Conservation (phyloP, 1,140 invertebrate species). For the Palaemon carinicauda region DNA sequence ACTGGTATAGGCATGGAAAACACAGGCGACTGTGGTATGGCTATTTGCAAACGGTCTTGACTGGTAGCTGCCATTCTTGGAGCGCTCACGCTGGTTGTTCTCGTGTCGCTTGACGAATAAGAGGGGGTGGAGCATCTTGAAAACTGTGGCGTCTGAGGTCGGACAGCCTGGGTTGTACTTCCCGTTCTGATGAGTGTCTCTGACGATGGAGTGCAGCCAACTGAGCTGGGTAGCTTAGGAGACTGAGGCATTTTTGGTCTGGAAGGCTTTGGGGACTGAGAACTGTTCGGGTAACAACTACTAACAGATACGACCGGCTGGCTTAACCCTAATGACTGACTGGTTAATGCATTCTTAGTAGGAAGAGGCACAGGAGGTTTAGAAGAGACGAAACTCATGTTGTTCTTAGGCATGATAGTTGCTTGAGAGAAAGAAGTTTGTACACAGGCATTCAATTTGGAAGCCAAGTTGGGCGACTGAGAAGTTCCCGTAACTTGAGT, state of each 20-base stretch:
- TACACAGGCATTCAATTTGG: conserved; percentile 34
- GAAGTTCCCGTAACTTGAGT: neutral
- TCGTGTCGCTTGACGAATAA: neutral
- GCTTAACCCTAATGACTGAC: neutral
- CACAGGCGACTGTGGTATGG: neutral
- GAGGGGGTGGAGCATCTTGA: neutral
- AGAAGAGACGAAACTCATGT: conserved; percentile 18
- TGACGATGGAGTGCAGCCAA: neutral
- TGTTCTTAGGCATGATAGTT: neutral
- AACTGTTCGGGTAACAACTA: neutral
- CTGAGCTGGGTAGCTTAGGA: neutral
- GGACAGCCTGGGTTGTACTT: neutral
- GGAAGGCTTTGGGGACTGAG: conserved; percentile 23
- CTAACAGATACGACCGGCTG: neutral
- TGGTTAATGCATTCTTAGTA: neutral
- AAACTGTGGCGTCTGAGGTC: conserved; percentile 15
- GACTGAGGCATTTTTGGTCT: conserved; percentile 7
- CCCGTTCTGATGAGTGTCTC: neutral
- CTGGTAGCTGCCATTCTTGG: neutral
- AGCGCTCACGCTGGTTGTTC: neutral
- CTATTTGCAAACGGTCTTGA: no score
- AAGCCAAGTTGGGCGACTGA: conserved; percentile 1
- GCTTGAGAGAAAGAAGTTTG: conserved; percentile 25
- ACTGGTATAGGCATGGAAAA: neutral
- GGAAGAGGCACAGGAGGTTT: conserved; percentile 36